Conservation (phyloP, 2,113 vertebrate species). For the Chrysochloris asiatica region DNA sequence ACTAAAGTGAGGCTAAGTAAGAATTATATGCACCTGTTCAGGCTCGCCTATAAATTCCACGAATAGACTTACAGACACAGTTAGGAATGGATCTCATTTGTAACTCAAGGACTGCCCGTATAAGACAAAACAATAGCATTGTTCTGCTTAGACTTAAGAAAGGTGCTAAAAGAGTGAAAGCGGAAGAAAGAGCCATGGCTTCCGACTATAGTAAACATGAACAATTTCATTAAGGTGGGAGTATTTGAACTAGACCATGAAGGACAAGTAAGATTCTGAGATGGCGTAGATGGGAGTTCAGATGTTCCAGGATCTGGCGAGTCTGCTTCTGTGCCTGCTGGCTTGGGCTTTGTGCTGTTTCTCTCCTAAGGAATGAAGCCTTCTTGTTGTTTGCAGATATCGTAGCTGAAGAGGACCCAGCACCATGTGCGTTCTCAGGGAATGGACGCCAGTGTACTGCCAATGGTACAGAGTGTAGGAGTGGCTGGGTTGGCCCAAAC, state of each 20-base stretch:
- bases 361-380: background rate
- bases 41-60: too few species aligned
- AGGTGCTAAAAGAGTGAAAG: background rate
- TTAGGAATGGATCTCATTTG: background rate
- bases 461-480: conserved; percentile 95
- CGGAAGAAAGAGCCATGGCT: background rate
- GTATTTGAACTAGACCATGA: background rate
- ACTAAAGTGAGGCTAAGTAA: background rate
- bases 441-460: conserved; percentile 94
- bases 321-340: too few species aligned
- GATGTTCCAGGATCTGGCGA: rapidly evolving
- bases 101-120: background rate
- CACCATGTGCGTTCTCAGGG: conserved; percentile 98
- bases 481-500: conserved; percentile 97
- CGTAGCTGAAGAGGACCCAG: conserved; percentile 94
- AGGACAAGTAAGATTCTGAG: background rate
- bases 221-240: background rate
- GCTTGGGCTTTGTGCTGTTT: background rate
- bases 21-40: too few species aligned
- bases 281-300: background rate
- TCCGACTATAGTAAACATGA: background rate
- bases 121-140: too few species aligned
- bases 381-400: conserved; percentile 82
- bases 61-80: too few species aligned
- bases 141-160: background rate